Base-by-base conservation (phyloP, 2,888 invertebrate species). In the Xanthia icteritia region DNA sequence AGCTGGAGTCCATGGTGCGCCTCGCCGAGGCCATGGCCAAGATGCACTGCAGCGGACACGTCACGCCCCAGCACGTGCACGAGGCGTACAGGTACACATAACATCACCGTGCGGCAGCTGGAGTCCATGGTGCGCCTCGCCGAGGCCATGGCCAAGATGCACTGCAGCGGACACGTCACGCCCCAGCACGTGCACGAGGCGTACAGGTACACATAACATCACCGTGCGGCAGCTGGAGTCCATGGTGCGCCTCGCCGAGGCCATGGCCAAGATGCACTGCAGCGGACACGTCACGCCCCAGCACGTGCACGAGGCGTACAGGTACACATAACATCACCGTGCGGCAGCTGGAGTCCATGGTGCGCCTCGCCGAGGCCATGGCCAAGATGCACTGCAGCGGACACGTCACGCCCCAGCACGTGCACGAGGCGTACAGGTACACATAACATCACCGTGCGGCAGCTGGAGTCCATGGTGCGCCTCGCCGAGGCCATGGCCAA, bases 1-100 rank as follows among this genome's bases (percentile, higher is more conserved):
- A 99, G 89, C 92, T 96, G 31, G 96, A 96, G 94, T 95, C 95
- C 84, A 98, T 99, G 97, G 98, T 99, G 90, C 98, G 99, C 20
- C 97, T 99, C 42, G 98, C 99, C 0, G 99, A 99, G 96, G 99
- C 98, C 45, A 98, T 99, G 97, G 99, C 99, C 72, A 98, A 99
- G 94, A 97, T 99, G 97, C 98, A 99, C 95, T 99, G 99, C 94
- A 98, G 98, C 86, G 99, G 99, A 73, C 98, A 98, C 92, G 99
- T 99, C 23, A 97, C 97, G 8, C 97, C 97, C 0, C 98, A 97
- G 60, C 99, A 99, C 92, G 99, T 99, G 0, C 98, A 98, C 90
- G 99, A 99, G 96, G 94, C 94, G 0, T 92, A 93, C 89, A 90
- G 92, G 92, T 92, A 72, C 8, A 20, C 20, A 27, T 15, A 17